phyloP scores from a whole-genome alignment of 2,113 vertebrate species.

The Bagarius yarrelli region DNA sequence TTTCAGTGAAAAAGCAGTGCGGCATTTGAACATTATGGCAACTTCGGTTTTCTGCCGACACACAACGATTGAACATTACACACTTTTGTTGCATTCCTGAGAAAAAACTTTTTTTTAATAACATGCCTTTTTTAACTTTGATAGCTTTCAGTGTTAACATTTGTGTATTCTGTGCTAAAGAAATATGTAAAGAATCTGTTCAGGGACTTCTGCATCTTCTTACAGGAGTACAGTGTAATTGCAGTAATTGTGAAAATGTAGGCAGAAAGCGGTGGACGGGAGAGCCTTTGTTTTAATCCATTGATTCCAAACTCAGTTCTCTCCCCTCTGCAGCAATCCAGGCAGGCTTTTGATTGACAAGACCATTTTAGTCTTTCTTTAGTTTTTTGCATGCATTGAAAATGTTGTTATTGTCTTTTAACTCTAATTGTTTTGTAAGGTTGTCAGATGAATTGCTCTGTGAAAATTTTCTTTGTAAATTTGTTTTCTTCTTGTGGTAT shows the following conservation, averaged over 20 bases:
- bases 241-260: constrained; percentile 67
- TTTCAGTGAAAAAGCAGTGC: constrained; percentile 61
- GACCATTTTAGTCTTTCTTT: constrained; percentile 56
- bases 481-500: constrained; percentile 41
- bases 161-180: constrained; percentile 52
- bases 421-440: constrained; percentile 68
- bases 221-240: constrained; percentile 68
- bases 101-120: not conserved
- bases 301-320: constrained; percentile 66
- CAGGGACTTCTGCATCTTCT: constrained; percentile 57
- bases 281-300: constrained; percentile 72
- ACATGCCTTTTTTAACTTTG: constrained; percentile 39
- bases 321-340: constrained; percentile 64
- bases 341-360: constrained; percentile 70
- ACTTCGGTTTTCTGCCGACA: constrained; percentile 41
- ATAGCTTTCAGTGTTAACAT: constrained; percentile 50
- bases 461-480: constrained; percentile 54
- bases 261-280: constrained; percentile 60
- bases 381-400: constrained; percentile 62
- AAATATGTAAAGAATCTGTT: constrained; percentile 68
- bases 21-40: constrained; percentile 64
- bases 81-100: constrained; percentile 12
- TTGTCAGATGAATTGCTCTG: constrained; percentile 68
- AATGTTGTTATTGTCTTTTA: constrained; percentile 70
- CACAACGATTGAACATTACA: constrained; percentile 2